Evolutionary conservation across 2,113 vertebrate species (phyloP), one percentile per base, ranked within the genome.

Genomic region (Notothenia coriiceps): DNA sequence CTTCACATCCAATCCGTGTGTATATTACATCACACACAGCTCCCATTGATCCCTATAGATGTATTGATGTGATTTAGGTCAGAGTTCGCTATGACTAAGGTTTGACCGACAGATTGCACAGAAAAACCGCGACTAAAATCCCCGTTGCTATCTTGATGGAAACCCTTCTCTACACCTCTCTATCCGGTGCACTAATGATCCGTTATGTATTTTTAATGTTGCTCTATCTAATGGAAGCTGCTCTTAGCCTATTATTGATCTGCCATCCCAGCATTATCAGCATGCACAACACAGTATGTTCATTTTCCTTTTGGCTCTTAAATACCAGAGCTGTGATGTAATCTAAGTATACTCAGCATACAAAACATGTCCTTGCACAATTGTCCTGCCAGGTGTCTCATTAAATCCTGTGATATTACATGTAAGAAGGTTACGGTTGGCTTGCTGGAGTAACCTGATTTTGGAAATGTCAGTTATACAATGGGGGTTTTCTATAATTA

Each of bases 161-260:
- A 86, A 79, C 60, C 51, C 64, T 44, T 74, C 64, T 67, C 80
- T 64, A 81, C 84, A 80, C 88, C 89, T 89, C 72, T 79, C 43
- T 35, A 25, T 82, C 50, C 65, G 22, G 81, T 86, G 63, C 67
- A 82, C 65, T 84, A 84, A 89, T 89, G 87, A 91, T 71, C 75
- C 81, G 79, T 91, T 75, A 91, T 94, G 93, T 90, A 93, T 94
- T 88, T 91, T 93, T 93, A 88, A 94, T 94, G 91, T 51, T 63
- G 59, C 69, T 79, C 63, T 60, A 25, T 79, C 82, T 93, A 90
- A 92, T 93, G 91, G 91, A 91, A 18, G 46, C 63, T 70, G 84
- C 81, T 82, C 79, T 75, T 85, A 70, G 80, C 86, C 67, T 68
- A 25, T 64, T 91, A 94, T 94, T 85, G 92, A 93, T 94, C 85